Evolutionary conservation across 1,140 invertebrate species (phyloP).

Genomic region (Drosophila ercepeae): DNA sequence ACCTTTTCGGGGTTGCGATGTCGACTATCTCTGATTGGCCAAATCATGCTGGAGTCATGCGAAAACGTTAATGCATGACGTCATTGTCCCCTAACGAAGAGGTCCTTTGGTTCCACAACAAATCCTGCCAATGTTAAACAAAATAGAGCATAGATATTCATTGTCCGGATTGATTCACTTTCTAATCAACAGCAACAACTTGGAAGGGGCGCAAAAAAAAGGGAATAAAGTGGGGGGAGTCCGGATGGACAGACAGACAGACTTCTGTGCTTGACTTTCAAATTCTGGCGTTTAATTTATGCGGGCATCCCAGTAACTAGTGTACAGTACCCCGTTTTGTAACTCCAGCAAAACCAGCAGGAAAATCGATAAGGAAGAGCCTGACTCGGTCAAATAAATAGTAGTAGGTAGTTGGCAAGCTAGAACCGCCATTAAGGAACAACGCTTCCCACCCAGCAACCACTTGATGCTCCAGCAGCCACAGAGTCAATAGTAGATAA

Average conservation of each 20-base stretch:
- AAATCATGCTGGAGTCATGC: slow-evolving; percentile 82
- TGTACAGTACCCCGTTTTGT: slow-evolving; percentile 26
- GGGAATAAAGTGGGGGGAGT: slow-evolving; percentile 8
- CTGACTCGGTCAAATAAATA: slow-evolving; percentile 34
- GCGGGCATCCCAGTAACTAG: slow-evolving; percentile 53
- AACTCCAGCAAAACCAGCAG: slow-evolving; percentile 8
- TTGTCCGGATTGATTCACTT: slow-evolving; percentile 47
- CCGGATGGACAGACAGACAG: not conserved
- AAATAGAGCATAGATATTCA: not conserved
- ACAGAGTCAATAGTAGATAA: slow-evolving; percentile 78
- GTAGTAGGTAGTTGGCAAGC: slow-evolving; percentile 9
- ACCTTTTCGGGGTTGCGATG: slow-evolving; percentile 5
- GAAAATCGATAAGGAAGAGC: slow-evolving; percentile 35
- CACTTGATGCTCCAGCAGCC: slow-evolving; percentile 40
- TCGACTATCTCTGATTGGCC: slow-evolving; percentile 76
- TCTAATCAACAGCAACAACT: slow-evolving; percentile 67
- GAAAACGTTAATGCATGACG: slow-evolving; percentile 67
- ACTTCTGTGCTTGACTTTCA: slow-evolving; percentile 69
- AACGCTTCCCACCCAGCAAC: slow-evolving; percentile 20
- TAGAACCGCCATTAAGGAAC: slow-evolving; percentile 13
- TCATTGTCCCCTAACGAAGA: slow-evolving; percentile 29
- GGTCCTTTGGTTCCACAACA: not conserved
- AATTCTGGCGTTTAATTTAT: slow-evolving; percentile 69
- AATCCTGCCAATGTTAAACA: not conserved
- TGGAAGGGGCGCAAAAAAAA: slow-evolving; percentile 32